phyloP scores from a whole-genome alignment of 2,113 vertebrate species.

The Oncorhynchus mykiss region DNA sequence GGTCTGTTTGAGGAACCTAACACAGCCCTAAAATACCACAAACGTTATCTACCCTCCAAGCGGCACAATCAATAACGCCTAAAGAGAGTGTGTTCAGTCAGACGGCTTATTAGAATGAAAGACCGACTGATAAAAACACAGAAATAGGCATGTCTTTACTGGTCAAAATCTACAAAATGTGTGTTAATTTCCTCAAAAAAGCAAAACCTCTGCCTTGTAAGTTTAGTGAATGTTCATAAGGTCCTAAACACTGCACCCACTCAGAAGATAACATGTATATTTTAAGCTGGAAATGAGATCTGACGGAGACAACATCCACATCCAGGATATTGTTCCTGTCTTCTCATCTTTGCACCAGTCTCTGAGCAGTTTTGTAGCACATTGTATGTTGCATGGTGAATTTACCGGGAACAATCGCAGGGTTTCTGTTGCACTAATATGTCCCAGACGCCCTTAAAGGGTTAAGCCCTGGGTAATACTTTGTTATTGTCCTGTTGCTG shows the following conservation, averaged over 20 bases:
- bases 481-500: conserved; percentile 83
- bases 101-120: background rate
- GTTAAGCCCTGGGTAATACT: conserved; percentile 77
- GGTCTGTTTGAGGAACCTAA: conserved; percentile 10
- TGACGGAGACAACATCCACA: conserved; percentile 2
- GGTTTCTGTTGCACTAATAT: conserved; percentile 1
- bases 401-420: conserved; percentile 3
- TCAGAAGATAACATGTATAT: no score
- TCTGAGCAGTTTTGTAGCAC: conserved; percentile 13
- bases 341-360: background rate
- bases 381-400: conserved; percentile 1
- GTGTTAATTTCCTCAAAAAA: background rate
- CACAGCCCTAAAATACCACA: background rate
- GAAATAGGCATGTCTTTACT: background rate
- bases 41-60: background rate
- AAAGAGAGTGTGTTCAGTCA: background rate
- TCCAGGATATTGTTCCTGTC: background rate
- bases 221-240: no score
- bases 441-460: conserved; percentile 81
- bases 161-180: background rate
- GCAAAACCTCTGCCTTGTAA: background rate
- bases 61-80: background rate
- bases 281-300: background rate
- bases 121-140: no score
- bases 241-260: no score